These are phyloP conservation scores for Mantis religiosa DNA, from an alignment of 2,888 invertebrate genomes.

Conservation along the genomic window DNA sequence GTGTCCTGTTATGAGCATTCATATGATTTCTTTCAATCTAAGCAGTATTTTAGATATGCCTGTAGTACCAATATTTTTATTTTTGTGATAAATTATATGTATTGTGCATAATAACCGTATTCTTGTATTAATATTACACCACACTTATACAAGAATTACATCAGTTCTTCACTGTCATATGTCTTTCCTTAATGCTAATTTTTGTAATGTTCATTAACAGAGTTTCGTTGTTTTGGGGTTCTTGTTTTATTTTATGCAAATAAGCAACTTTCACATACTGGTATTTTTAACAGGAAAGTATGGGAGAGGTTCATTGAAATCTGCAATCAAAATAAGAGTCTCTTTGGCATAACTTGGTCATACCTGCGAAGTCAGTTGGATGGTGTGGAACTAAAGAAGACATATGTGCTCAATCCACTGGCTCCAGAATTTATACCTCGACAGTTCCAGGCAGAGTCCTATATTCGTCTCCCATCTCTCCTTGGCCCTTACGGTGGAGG, in stretches of 20 bases:
- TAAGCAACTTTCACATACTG: background rate
- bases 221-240: background rate
- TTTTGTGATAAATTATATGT: too few relatives aligned
- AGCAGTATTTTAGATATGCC: too few relatives aligned
- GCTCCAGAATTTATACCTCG: conserved; percentile 77
- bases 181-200: too few relatives aligned
- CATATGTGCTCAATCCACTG: conserved; percentile 73
- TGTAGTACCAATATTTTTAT: too few relatives aligned
- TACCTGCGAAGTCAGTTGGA: conserved; percentile 64
- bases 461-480: conserved; percentile 34
- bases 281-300: conserved; percentile 53
- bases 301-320: conserved; percentile 76
- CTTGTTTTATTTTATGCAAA: background rate
- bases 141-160: too few relatives aligned
- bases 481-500: conserved; percentile 27
- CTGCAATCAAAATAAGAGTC: conserved; percentile 64
- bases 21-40: too few relatives aligned
- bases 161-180: too few relatives aligned
- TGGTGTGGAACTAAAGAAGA: conserved; percentile 69
- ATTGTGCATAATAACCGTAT: too few relatives aligned
- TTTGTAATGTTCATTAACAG: too few relatives aligned
- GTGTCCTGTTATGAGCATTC: too few relatives aligned
- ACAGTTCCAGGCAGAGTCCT: conserved; percentile 43
- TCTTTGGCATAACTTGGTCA: conserved; percentile 69
- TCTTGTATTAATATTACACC: too few relatives aligned